These are phyloP conservation scores for Eulemur rufifrons DNA, from an alignment of 2,113 vertebrate species.

Conservation along the genomic window DNA sequence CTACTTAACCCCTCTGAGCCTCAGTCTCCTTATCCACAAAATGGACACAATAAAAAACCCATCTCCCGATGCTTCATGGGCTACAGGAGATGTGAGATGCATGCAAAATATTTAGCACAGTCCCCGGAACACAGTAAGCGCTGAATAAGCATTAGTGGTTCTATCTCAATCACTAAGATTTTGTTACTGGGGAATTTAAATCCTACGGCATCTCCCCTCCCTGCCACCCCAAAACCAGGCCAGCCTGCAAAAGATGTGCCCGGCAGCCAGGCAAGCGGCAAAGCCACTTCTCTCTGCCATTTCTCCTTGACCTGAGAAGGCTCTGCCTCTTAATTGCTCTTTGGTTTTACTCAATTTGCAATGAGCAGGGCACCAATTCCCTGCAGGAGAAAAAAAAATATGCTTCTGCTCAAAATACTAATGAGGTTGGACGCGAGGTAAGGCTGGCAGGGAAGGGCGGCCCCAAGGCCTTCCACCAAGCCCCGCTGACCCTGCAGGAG, in stretches of 20 bases:
- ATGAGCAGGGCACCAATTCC: slow-evolving; percentile 56
- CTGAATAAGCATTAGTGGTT: neutral
- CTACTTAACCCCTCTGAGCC: neutral
- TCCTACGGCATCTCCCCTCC: neutral
- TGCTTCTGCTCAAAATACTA: slow-evolving; percentile 73
- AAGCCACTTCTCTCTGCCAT: fast-evolving
- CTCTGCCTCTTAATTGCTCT: slow-evolving; percentile 55
- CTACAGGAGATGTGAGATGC: neutral
- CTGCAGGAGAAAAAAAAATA: slow-evolving; percentile 52
- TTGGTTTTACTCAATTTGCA: slow-evolving; percentile 65
- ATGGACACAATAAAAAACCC: neutral
- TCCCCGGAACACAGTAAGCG: fast-evolving
- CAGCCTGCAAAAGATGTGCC: neutral
- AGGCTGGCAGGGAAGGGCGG: neutral
- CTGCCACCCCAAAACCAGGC: neutral
- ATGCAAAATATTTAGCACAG: too few relatives aligned
- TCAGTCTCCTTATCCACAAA: neutral
- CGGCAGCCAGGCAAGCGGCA: neutral
- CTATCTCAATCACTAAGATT: neutral
- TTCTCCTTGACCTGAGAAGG: slow-evolving; percentile 57
- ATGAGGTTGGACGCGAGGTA: slow-evolving; percentile 53
- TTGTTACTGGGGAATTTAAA: neutral
- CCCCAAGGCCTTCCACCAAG: neutral
- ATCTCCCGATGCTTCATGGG: fast-evolving
- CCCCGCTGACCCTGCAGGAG: neutral